Percentiles rank a stretch among this genome's conserved stretches.
These are phyloP conservation scores for Manis javanica DNA, from an alignment of 2,797 vertebrate species.

Conservation along the genomic window DNA sequence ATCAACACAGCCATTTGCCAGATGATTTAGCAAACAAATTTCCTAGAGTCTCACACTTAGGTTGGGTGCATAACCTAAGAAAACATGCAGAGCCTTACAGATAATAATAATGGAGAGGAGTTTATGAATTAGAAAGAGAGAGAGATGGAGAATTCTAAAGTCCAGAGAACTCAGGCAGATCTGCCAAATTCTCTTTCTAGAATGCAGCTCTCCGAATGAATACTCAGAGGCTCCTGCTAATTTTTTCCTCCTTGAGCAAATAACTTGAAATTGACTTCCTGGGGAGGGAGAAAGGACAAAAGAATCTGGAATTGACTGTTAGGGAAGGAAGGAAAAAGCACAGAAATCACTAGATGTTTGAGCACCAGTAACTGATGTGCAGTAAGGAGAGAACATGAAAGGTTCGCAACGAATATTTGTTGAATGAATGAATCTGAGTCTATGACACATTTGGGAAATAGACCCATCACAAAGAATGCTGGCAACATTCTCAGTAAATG, in stretches of 20 bases:
- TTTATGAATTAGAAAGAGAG: not conserved
- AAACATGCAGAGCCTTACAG: slow-evolving; percentile 71
- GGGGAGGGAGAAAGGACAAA: not conserved
- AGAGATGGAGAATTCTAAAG: not conserved
- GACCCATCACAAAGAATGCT: not conserved
- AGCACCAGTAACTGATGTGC: not conserved
- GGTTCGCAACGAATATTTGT: slow-evolving; percentile 41
- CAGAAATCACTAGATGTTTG: not conserved
- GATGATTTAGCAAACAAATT: slow-evolving; percentile 89
- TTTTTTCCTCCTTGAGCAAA: slow-evolving; percentile 44
- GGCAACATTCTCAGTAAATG: slow-evolving; percentile 1
- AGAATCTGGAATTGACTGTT: slow-evolving; percentile 27
- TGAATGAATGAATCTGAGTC: slow-evolving; percentile 23
- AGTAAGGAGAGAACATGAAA: not conserved
- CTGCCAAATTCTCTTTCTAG: not conserved
- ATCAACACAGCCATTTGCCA: slow-evolving; percentile 89
- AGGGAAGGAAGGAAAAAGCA: not conserved
- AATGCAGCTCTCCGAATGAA: not conserved
- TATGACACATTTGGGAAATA: not conserved
- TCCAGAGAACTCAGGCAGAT: not conserved
- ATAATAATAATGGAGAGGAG: slow-evolving; percentile 2
- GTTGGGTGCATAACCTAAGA: slow-evolving; percentile 74
- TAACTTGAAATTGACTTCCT: slow-evolving; percentile 26
- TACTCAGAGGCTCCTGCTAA: not conserved
- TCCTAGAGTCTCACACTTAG: slow-evolving; percentile 84